Conservation (phyloP, 2,797 vertebrate species). For the Trematomus bernacchii region DNA sequence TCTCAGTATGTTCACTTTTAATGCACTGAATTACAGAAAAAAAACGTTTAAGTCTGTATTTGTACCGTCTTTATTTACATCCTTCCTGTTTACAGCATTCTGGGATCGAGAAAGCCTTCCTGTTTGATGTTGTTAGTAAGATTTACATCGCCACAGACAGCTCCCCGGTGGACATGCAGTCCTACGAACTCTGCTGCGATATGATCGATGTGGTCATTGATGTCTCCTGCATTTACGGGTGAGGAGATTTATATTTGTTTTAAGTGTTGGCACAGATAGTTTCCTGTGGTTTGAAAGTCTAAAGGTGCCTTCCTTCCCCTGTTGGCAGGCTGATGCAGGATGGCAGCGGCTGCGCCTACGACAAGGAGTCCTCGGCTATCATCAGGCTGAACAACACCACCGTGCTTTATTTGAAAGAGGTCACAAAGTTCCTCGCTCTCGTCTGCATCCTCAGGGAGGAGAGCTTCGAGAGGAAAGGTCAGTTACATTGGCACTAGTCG, state of each 20-base stretch:
- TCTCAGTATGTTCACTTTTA: constrained; percentile 87
- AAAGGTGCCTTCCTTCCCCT: neutral
- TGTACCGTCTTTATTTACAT: neutral
- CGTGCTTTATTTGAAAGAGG: constrained; percentile 97
- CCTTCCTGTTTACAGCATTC: constrained; percentile 87
- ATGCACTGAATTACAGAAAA: neutral
- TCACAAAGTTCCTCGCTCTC: constrained; percentile 96
- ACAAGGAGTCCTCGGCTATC: constrained; percentile 97
- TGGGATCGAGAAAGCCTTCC: constrained; percentile 97
- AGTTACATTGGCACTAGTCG: neutral
- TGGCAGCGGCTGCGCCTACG: constrained; percentile 93
- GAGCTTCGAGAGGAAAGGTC: constrained; percentile 98
- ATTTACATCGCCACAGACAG: constrained; percentile 98
- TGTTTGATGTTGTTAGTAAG: constrained; percentile 98
- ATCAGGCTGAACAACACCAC: constrained; percentile 99
- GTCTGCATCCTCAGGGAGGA: constrained; percentile 98
- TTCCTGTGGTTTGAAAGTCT: neutral
- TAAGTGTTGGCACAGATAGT: neutral
- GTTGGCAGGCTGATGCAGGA: constrained; percentile 90
- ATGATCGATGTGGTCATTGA: constrained; percentile 99
- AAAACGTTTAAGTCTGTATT: neutral
- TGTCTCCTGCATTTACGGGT: constrained; percentile 98
- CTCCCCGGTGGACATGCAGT: constrained; percentile 98
- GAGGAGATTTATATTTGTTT: constrained; percentile 59
- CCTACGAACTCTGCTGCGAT: constrained; percentile 96